Conservation (phyloP, 2,113 vertebrate species). For the Peromyscus californicus region DNA sequence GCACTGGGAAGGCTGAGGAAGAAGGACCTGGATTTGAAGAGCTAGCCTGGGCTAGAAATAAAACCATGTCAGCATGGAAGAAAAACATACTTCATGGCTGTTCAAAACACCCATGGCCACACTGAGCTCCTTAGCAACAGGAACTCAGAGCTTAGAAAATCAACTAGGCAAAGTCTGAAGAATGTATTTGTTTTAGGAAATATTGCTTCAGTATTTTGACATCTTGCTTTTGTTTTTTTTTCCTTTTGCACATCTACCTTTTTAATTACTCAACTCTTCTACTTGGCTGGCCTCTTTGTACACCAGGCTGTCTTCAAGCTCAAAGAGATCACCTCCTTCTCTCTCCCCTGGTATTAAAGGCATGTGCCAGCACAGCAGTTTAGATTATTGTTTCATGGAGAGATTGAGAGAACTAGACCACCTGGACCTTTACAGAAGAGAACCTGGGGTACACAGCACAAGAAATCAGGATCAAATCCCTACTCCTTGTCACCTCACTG, state of each 20-base stretch:
- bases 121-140: neutral
- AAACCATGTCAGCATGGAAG: too few species aligned
- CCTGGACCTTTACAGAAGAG: neutral
- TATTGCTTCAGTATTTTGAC: neutral
- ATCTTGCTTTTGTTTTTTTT: neutral
- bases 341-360: neutral
- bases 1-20: neutral
- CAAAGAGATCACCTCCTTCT: neutral
- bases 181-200: neutral
- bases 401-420: neutral
- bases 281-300: neutral
- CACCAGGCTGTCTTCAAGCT: neutral
- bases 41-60: neutral
- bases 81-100: neutral
- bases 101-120: too few species aligned
- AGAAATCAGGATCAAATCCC: neutral
- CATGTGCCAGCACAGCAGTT: neutral
- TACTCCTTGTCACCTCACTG: neutral
- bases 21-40: neutral
- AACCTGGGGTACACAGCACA: neutral
- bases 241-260: neutral
- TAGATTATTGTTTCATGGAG: neutral
- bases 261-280: neutral
- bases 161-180: neutral
- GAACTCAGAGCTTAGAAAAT: neutral